Percentiles rank a stretch among this genome's conserved stretches.
Evolutionary conservation across 2,888 invertebrate genomes (phyloP).

Genomic region (Stegophylla sp.): DNA sequence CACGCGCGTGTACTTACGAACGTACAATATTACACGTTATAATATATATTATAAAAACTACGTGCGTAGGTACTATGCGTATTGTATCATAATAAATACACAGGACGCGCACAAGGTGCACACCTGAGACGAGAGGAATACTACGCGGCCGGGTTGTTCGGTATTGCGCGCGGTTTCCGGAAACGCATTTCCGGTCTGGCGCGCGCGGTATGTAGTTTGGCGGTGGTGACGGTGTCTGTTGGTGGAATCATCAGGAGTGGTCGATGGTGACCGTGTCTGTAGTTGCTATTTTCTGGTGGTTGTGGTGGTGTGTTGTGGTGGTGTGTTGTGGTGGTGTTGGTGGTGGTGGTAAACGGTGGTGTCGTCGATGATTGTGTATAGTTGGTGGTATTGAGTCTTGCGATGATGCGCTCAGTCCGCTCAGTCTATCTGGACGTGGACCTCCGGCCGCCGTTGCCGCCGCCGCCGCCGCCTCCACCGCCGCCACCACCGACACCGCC

Average conservation of each 20-base stretch:
- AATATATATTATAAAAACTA: too few species aligned
- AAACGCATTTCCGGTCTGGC: neutral
- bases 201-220: neutral
- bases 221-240: neutral
- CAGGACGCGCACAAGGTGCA: neutral
- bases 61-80: too few species aligned
- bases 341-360: neutral
- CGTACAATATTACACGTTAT: neutral
- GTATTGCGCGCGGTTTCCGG: neutral
- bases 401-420: neutral
- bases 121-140: neutral
- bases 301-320: neutral
- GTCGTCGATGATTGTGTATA: neutral
- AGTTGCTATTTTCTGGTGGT: too few species aligned
- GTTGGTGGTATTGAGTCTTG: neutral
- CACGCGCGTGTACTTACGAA: neutral
- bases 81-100: neutral
- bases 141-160: neutral
- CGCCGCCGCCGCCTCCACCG: conserved; percentile 7
- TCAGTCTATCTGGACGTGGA: conserved; percentile 50
- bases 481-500: conserved; percentile 4
- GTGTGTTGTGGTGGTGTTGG: neutral
- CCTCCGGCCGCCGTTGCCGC: conserved; percentile 20
- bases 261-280: neutral
- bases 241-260: too few species aligned